A percentile compares a stretch with the other conserved stretches of the same genome.
These are phyloP conservation scores for Burhinus bistriatus DNA, from an alignment of 2,113 vertebrate genomes.

Conservation along the genomic window DNA sequence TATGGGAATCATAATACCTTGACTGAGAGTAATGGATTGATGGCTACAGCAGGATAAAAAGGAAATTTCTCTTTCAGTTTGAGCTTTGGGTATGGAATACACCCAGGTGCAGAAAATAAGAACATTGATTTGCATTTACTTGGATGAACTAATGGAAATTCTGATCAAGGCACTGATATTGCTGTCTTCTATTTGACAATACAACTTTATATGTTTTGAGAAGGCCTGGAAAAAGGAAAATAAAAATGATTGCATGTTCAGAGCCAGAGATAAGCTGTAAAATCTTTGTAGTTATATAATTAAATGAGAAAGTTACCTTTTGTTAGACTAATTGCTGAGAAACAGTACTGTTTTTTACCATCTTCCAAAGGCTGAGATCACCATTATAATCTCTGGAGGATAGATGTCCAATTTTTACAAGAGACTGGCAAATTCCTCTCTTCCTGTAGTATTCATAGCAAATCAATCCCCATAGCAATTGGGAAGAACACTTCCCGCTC, in stretches of 20 bases:
- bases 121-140: constrained; percentile 54
- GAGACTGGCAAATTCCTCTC: neutral
- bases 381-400: neutral
- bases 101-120: constrained; percentile 8
- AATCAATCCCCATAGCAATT: neutral
- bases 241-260: neutral
- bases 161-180: neutral
- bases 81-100: neutral
- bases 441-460: neutral
- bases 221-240: neutral
- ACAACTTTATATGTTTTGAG: neutral
- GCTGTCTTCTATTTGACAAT: neutral
- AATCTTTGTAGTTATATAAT: neutral
- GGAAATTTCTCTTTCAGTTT: constrained; percentile 7
- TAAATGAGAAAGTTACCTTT: neutral
- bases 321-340: neutral
- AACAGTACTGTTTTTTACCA: neutral
- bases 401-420: neutral
- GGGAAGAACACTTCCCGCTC: neutral
- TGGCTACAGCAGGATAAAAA: constrained; percentile 19
- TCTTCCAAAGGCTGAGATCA: neutral
- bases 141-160: constrained; percentile 35
- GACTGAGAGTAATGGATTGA: constrained; percentile 18
- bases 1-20: constrained; percentile 31
- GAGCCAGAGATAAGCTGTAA: neutral